These are phyloP conservation scores for Phrynocephalus versicolor DNA, from an alignment of 2,113 vertebrate species.

Conservation along the genomic window DNA sequence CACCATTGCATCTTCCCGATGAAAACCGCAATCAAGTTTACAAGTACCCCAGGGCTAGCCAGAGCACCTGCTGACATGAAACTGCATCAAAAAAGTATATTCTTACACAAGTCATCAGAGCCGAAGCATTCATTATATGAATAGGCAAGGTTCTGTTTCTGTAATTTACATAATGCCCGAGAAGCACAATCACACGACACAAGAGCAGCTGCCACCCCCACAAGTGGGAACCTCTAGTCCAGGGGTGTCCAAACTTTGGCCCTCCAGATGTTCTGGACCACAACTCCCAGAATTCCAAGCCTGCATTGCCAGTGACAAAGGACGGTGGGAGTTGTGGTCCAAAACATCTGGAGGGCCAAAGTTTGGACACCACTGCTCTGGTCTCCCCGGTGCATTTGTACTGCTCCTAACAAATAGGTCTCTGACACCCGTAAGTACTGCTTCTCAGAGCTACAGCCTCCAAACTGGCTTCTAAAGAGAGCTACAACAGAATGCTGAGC, in stretches of 20 bases:
- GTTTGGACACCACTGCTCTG: no score
- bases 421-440: neutral
- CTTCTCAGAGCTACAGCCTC: neutral
- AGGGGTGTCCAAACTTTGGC: no score
- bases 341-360: no score
- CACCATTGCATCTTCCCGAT: neutral
- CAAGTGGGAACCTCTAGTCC: neutral
- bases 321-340: no score
- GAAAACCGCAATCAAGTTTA: neutral
- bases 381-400: no score
- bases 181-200: no score
- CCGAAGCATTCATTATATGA: neutral
- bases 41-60: no score
- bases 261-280: no score
- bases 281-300: no score
- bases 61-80: neutral
- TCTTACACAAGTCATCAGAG: neutral
- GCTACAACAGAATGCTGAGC: conserved; percentile 48
- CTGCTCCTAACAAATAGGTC: neutral
- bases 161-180: neutral
- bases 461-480: conserved; percentile 48
- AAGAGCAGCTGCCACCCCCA: no score
- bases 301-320: no score
- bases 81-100: neutral
- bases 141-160: neutral